Evolutionary conservation across 2,888 invertebrate genomes (phyloP).

Genomic region (Trilocha varians): DNA sequence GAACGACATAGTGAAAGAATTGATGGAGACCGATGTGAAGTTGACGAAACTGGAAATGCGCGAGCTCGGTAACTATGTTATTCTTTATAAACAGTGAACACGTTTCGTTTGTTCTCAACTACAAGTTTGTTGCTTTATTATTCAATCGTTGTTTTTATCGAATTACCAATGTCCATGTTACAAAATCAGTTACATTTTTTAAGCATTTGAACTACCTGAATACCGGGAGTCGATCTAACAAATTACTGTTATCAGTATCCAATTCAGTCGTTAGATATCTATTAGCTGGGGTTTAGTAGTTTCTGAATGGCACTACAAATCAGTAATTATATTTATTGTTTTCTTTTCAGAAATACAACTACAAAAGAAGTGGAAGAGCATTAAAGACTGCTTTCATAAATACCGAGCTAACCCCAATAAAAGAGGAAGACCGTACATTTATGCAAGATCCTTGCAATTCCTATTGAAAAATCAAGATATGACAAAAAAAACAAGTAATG

Average conservation of each 20-base stretch:
- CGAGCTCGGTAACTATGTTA: slow-evolving; percentile 43
- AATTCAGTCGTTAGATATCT: too few species aligned
- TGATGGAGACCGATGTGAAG: slow-evolving; percentile 43
- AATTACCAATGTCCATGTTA: too few species aligned
- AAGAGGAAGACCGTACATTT: slow-evolving; percentile 51
- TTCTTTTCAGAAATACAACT: slow-evolving; percentile 54
- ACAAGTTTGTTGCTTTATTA: not conserved
- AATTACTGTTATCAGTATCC: too few species aligned
- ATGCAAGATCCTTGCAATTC: slow-evolving; percentile 47
- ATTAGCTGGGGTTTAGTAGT: too few species aligned
- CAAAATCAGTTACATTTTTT: too few species aligned
- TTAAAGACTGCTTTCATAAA: slow-evolving; percentile 56
- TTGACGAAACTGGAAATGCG: slow-evolving; percentile 57
- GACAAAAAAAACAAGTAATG: slow-evolving; percentile 14
- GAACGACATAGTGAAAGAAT: slow-evolving; percentile 51
- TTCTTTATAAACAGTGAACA: too few species aligned
- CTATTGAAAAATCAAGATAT: slow-evolving; percentile 34
- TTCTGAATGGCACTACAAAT: too few species aligned
- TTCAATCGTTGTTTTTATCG: too few species aligned
- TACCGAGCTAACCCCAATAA: slow-evolving; percentile 44
- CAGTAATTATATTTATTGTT: not conserved
- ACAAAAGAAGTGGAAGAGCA: slow-evolving; percentile 66
- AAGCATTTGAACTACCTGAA: too few species aligned
- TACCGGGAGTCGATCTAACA: too few species aligned
- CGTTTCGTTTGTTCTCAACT: too few species aligned